These are phyloP conservation scores for Trachemys scripta DNA, from an alignment of 2,113 vertebrate genomes.

Conservation along the genomic window DNA sequence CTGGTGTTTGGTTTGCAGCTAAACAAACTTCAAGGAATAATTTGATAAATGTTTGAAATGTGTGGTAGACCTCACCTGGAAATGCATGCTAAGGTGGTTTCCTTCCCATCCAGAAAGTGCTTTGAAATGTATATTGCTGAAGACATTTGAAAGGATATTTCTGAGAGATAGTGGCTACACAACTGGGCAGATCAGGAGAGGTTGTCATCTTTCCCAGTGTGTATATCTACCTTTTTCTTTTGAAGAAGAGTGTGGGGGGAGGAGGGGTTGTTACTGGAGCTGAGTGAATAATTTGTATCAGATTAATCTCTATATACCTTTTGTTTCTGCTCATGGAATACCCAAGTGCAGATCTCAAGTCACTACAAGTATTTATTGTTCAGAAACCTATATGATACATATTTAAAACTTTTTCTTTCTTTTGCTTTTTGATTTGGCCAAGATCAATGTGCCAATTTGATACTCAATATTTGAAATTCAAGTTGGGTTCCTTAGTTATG, in stretches of 20 bases:
- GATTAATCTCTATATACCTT: slow-evolving; percentile 10
- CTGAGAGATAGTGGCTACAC: background rate
- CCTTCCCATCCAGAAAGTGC: background rate
- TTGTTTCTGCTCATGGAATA: slow-evolving; percentile 17
- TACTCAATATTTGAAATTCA: slow-evolving; percentile 63
- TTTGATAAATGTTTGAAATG: background rate
- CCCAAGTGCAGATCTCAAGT: slow-evolving; percentile 14
- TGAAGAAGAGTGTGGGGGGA: background rate
- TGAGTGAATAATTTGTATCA: background rate
- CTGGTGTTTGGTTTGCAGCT: background rate
- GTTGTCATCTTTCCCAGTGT: background rate
- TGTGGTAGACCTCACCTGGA: background rate
- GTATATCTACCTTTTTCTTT: background rate
- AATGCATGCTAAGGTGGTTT: background rate
- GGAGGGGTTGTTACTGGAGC: background rate
- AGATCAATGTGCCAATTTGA: slow-evolving; percentile 63
- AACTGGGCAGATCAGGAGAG: background rate
- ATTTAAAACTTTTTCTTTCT: slow-evolving; percentile 62
- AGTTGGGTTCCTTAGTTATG: slow-evolving; percentile 29
- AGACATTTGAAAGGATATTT: background rate
- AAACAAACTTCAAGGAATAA: background rate
- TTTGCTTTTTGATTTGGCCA: background rate
- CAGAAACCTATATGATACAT: slow-evolving; percentile 45
- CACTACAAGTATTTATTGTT: slow-evolving; percentile 50
- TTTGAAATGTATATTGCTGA: background rate